These are phyloP conservation scores for Chrysocyon brachyurus DNA, from an alignment of 2,797 vertebrate species.

Conservation along the genomic window DNA sequence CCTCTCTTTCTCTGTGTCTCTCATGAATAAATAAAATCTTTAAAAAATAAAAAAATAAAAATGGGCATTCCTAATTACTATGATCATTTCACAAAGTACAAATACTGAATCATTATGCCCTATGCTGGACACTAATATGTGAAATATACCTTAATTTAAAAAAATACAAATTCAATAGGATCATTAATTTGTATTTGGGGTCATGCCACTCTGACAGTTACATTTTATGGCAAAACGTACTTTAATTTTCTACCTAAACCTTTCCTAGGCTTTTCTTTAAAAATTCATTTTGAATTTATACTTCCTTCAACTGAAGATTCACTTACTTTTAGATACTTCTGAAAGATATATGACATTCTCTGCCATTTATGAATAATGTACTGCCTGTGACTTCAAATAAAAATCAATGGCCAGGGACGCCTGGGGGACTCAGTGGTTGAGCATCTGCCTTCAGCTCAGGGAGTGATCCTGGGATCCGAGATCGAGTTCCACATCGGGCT, in stretches of 20 bases:
- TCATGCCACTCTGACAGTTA: slow-evolving; percentile 54
- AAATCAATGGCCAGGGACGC: neutral
- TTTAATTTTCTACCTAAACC: slow-evolving; percentile 74
- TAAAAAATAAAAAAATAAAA: neutral
- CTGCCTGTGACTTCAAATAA: slow-evolving; percentile 59
- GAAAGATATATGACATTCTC: slow-evolving; percentile 65
- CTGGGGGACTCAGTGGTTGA: too few species aligned
- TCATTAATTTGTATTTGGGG: slow-evolving; percentile 65
- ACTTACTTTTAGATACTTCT: slow-evolving; percentile 74
- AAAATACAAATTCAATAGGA: slow-evolving; percentile 69
- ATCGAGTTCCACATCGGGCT: too few species aligned
- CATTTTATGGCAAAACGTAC: slow-evolving; percentile 73
- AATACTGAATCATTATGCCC: neutral
- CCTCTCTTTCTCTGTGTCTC: too few species aligned
- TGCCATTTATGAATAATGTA: slow-evolving; percentile 63
- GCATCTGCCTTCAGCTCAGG: too few species aligned
- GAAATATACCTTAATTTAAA: neutral
- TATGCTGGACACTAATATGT: neutral
- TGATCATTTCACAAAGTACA: neutral
- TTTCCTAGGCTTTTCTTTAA: slow-evolving; percentile 64
- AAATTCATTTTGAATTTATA: slow-evolving; percentile 74
- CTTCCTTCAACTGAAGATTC: slow-evolving; percentile 71
- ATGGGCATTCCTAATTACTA: neutral
- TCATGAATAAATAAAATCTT: too few species aligned
- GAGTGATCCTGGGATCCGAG: too few species aligned